These are phyloP conservation scores for Shinisaurus crocodilurus DNA, from an alignment of 2,113 vertebrate species.

Conservation along the genomic window DNA sequence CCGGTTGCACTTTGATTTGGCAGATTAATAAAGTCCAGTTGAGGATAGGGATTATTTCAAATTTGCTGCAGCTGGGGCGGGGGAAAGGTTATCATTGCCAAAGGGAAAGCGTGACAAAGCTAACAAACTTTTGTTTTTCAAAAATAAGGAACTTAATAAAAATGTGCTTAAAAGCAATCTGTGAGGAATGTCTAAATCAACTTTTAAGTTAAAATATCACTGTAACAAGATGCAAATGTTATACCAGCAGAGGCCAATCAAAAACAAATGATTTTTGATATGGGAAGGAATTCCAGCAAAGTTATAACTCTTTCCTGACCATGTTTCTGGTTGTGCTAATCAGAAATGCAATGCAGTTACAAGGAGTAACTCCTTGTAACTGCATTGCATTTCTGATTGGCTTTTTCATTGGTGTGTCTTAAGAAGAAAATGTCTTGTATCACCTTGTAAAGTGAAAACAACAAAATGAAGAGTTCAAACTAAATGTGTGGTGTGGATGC, in stretches of 20 bases:
- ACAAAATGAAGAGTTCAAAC: not conserved
- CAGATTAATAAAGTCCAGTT: conserved; percentile 73
- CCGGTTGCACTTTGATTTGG: conserved; percentile 60
- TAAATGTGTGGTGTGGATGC: not conserved
- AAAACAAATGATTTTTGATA: conserved; percentile 57
- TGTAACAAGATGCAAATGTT: conserved; percentile 74
- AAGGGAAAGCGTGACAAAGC: conserved; percentile 53
- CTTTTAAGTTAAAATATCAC: conserved; percentile 68
- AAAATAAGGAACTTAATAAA: conserved; percentile 66
- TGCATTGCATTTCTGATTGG: not conserved
- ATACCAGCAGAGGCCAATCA: conserved; percentile 36
- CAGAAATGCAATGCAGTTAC: too few species aligned
- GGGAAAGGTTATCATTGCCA: conserved; percentile 65
- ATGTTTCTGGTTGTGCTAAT: conserved; percentile 33
- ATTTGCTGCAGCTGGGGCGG: conserved; percentile 70
- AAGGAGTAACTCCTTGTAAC: not conserved
- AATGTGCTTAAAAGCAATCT: conserved; percentile 67
- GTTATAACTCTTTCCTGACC: conserved; percentile 17
- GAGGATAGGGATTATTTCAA: conserved; percentile 65
- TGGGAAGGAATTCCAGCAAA: conserved; percentile 26
- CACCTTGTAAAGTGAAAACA: not conserved
- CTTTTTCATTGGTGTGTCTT: not conserved
- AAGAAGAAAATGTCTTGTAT: not conserved
- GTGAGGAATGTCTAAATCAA: conserved; percentile 69
- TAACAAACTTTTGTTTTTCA: conserved; percentile 23